These are phyloP conservation scores for Sympetrum striolatum DNA, from an alignment of 2,888 invertebrate genomes.

Conservation along the genomic window DNA sequence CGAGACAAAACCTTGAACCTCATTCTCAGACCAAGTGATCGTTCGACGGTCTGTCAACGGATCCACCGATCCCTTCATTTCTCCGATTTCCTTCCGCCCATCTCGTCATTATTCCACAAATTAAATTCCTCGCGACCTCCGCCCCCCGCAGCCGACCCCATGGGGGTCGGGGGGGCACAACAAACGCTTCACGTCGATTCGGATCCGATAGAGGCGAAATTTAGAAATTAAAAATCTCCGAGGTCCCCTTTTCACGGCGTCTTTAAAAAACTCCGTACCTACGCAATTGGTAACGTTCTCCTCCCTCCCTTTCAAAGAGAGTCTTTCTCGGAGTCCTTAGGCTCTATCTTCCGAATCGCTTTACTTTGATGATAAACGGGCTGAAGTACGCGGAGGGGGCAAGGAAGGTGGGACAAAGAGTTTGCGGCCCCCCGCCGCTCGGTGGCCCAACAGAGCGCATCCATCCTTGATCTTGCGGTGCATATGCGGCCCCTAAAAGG, in stretches of 20 bases:
- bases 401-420: not conserved
- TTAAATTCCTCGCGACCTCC: not conserved
- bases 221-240: not conserved
- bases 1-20: too few species aligned
- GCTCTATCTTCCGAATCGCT: slow-evolving; percentile 25
- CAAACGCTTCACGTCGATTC: not conserved
- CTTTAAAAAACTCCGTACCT: not conserved
- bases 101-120: not conserved
- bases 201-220: not conserved
- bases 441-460: not conserved
- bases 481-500: slow-evolving; percentile 20
- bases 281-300: slow-evolving; percentile 3
- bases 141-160: not conserved
- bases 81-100: not conserved
- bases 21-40: too few species aligned
- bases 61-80: not conserved
- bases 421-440: not conserved
- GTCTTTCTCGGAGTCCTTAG: not conserved
- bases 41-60: too few species aligned
- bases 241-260: not conserved
- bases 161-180: not conserved
- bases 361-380: slow-evolving; percentile 28
- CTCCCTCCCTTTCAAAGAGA: not conserved
- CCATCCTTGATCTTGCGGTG: slow-evolving; percentile 42
- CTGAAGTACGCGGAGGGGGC: not conserved